A percentile compares a stretch with the other conserved stretches of the same genome.
These are phyloP conservation scores for Enteromius argenteus DNA, from an alignment of 2,797 vertebrate genomes.

Conservation along the genomic window DNA sequence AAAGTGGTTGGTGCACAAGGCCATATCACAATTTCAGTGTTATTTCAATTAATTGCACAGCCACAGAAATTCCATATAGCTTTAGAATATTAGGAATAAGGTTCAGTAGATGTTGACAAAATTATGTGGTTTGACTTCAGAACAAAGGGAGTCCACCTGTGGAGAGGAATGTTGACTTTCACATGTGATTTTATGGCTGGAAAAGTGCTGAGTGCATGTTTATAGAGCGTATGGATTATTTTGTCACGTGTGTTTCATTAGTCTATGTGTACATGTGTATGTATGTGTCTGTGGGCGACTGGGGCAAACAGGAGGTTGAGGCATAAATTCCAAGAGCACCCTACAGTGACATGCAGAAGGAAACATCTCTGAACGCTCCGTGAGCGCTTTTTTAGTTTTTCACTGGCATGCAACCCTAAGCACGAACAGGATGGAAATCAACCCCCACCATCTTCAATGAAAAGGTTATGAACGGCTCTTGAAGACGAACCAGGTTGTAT, in stretches of 20 bases:
- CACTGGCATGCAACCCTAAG: conserved; percentile 26
- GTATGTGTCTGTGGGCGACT: background rate
- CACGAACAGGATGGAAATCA: conserved; percentile 37
- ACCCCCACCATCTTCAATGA: conserved; percentile 1
- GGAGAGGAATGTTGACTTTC: conserved; percentile 11
- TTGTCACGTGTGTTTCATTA: conserved; percentile 48
- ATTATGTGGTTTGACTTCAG: conserved; percentile 24
- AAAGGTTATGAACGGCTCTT: conserved; percentile 7
- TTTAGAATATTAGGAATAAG: background rate
- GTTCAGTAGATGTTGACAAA: background rate
- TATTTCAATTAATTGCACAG: background rate
- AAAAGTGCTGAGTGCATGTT: conserved; percentile 23
- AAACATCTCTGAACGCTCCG: background rate
- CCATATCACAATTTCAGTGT: background rate
- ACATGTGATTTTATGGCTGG: conserved; percentile 16
- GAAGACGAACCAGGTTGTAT: conserved; percentile 19
- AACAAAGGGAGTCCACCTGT: conserved; percentile 14
- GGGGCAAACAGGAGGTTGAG: conserved; percentile 12
- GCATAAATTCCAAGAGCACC: conserved; percentile 32
- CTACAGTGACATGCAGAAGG: conserved; percentile 22
- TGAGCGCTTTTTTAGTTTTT: conserved; percentile 15
- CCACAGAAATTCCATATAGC: background rate
- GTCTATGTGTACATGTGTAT: background rate
- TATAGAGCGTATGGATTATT: conserved; percentile 9
- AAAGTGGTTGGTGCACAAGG: background rate